Percentiles rank a stretch among this genome's conserved stretches.
Evolutionary conservation across 2,888 invertebrate species (phyloP).

Genomic region (Agelastica alni): DNA sequence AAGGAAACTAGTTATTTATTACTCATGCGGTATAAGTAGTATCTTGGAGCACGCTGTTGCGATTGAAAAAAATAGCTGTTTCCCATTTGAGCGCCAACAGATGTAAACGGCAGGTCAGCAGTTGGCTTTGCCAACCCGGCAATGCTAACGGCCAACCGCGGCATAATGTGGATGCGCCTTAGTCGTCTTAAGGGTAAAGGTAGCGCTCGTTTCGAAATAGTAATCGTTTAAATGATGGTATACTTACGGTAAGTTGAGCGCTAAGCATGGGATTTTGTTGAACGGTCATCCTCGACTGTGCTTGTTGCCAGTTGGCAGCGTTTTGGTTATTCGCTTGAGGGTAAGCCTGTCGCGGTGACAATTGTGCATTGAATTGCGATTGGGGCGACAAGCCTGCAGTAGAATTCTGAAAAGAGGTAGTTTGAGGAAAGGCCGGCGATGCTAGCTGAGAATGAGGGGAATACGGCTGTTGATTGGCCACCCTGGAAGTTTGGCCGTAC

Average conservation of each 20-base stretch:
- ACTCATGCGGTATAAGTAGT: too few relatives aligned
- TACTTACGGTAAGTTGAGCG: constrained; percentile 78
- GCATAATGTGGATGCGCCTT: too few relatives aligned
- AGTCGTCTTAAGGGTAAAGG: too few relatives aligned
- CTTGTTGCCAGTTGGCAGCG: constrained; percentile 53
- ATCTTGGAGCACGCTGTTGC: too few relatives aligned
- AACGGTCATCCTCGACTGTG: constrained; percentile 65
- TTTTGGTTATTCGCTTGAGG: constrained; percentile 43
- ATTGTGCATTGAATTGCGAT: constrained; percentile 61
- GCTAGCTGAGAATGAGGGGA: constrained; percentile 57
- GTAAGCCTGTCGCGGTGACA: constrained; percentile 60
- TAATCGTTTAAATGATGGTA: too few relatives aligned
- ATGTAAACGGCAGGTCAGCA: too few relatives aligned
- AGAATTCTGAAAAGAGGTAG: constrained; percentile 50
- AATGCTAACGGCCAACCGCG: too few relatives aligned
- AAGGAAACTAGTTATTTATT: too few relatives aligned
- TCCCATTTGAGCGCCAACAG: too few relatives aligned
- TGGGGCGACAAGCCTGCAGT: constrained; percentile 63
- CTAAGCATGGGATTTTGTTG: constrained; percentile 90
- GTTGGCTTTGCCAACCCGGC: too few relatives aligned
- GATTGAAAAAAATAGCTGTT: too few relatives aligned
- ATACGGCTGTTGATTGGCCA: constrained; percentile 51
- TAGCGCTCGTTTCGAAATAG: too few relatives aligned
- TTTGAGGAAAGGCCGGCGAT: constrained; percentile 50
- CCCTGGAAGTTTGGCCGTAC: constrained; percentile 48